Conservation (phyloP, 2,888 invertebrate species). For the Timandra comae region DNA sequence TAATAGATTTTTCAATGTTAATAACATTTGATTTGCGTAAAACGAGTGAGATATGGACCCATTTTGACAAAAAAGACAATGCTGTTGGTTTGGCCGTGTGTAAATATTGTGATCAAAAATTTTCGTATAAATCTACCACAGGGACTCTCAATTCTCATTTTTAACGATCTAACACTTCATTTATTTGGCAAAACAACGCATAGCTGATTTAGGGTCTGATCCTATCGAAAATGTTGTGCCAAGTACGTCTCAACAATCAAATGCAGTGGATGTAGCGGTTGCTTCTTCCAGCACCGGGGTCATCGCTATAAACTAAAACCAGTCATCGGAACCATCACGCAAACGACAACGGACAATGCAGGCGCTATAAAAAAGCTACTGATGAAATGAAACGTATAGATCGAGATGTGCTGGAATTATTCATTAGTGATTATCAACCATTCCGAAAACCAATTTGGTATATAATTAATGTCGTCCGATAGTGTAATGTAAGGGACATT, state of each 20-base stretch:
- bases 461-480: no score
- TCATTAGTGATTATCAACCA: constrained; percentile 5
- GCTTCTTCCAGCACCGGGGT: constrained; percentile 1
- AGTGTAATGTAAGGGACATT: no score
- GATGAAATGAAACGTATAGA: constrained; percentile 2
- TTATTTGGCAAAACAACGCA: constrained; percentile 3
- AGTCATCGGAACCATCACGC: no score
- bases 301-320: constrained; percentile 1
- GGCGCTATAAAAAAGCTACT: not conserved
- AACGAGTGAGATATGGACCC: constrained; percentile 5
- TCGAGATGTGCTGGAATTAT: constrained; percentile 8
- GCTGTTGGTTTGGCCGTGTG: constrained; percentile 2
- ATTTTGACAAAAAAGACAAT: constrained; percentile 6
- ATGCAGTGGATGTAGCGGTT: constrained; percentile 2
- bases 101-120: constrained; percentile 7
- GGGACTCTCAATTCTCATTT: constrained; percentile 6
- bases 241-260: constrained; percentile 4
- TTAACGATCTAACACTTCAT: constrained; percentile 2
- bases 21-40: constrained; percentile 1
- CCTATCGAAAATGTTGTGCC: constrained; percentile 4
- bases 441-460: no score
- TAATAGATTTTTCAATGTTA: no score
- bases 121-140: constrained; percentile 9
- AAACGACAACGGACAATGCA: constrained; percentile 2
- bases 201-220: no score